These are phyloP conservation scores for Vulpes ferrilata DNA, from an alignment of 2,113 vertebrate species.

Conservation along the genomic window DNA sequence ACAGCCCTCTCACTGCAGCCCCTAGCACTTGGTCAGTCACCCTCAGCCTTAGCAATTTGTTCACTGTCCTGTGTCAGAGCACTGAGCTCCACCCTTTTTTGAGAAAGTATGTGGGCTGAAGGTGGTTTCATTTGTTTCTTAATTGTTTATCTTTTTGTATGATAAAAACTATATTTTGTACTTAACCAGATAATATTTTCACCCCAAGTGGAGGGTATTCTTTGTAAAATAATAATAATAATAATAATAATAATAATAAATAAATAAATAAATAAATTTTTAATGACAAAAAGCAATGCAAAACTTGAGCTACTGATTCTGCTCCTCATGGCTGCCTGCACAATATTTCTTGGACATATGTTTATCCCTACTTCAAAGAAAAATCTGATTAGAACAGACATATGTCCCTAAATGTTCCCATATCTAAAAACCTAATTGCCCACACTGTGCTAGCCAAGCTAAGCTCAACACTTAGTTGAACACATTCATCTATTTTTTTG, in stretches of 20 bases:
- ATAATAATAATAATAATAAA: slow-evolving; percentile 36
- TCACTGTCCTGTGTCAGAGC: slow-evolving; percentile 67
- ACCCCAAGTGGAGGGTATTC: slow-evolving; percentile 41
- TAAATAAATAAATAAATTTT: slow-evolving; percentile 46
- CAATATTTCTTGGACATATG: not conserved
- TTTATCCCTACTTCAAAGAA: not conserved
- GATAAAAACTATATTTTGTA: slow-evolving; percentile 81
- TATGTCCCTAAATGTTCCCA: not conserved
- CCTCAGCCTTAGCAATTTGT: slow-evolving; percentile 73
- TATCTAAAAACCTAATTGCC: not conserved
- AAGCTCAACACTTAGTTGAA: not conserved
- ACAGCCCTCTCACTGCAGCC: not conserved
- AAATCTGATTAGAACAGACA: not conserved
- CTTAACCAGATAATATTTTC: slow-evolving; percentile 78
- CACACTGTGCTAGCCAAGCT: not conserved
- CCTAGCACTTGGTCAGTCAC: not conserved
- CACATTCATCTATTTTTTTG: not conserved
- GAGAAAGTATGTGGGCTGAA: slow-evolving; percentile 60
- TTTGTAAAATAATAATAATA: slow-evolving; percentile 68
- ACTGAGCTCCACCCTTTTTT: slow-evolving; percentile 64
- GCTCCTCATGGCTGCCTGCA: too few species aligned
- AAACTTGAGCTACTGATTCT: too few species aligned
- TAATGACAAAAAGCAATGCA: slow-evolving; percentile 2
- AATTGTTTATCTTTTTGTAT: slow-evolving; percentile 82
- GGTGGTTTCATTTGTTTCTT: slow-evolving; percentile 54